Base-by-base conservation (phyloP, 2,113 vertebrate species). In the Sylvia atricapilla region DNA sequence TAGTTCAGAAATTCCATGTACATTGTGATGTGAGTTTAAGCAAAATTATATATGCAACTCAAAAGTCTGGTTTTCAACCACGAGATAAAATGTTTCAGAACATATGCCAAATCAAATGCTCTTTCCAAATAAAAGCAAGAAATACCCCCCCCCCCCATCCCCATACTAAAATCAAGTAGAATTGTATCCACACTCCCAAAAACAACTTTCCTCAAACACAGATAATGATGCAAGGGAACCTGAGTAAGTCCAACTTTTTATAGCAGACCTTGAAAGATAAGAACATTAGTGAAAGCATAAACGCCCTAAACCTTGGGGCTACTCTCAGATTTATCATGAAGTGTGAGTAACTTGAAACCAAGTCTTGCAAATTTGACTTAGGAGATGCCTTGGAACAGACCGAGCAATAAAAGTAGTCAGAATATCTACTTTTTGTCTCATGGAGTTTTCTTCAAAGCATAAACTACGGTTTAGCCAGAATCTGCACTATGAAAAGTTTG, bases 211-310 rank as follows among this genome's bases (percentile, higher is more conserved):
- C 44, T 82, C 44, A 56, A 89, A 84, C 33, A 69, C 33, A 76
- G 84, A 89, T 25, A 92, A 19, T 3, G 4, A 55, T 60, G 76
- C 30, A 79, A 77, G n/a, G 47, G 31, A 89, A 52, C 9, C 22
- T 82, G 87, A 23, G 25, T 60, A 94, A 84, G 35, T 39, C 35
- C 53, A 84, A 30, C 19, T 33, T 80, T 67, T 84, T 84, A 89
- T 84, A 17, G 11, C 23, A 73, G 53, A 79, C 44, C 69, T 93
- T 94, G 94, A 79, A 78, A 95, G 84, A 93, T 60, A 94, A 53
- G 59, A 60, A 39, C 10, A 16, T 69, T 49, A 69, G 58, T 16
- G 9, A 58, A 68, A 90, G 60, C 41, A 47, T 63, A 44, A 75
- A 89, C 87, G 37, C 49, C 35, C n/a, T 76, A 83, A 91, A 64